Evolutionary conservation across 2,888 invertebrate species (phyloP).

Genomic region (Chymomyza procnemis): DNA sequence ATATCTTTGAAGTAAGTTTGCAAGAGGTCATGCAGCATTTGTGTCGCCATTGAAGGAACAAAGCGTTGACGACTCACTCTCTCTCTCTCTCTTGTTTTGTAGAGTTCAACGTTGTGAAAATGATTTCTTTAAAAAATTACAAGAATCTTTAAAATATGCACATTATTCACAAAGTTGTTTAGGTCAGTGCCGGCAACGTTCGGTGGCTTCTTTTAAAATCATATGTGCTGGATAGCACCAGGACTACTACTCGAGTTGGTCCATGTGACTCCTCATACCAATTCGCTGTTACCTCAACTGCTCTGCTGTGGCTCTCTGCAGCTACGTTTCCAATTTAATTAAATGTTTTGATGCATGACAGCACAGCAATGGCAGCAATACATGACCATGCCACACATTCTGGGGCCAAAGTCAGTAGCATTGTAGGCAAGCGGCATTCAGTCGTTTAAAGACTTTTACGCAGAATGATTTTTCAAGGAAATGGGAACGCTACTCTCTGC

Average conservation of each 20-base stretch:
- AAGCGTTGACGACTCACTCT: not conserved
- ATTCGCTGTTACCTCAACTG: conserved; percentile 8
- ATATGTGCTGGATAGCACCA: conserved; percentile 19
- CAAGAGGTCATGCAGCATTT: conserved; percentile 9
- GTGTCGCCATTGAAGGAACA: not conserved
- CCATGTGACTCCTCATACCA: not conserved
- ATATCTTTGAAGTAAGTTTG: conserved; percentile 37
- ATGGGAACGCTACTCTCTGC: not conserved
- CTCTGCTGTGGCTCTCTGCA: conserved; percentile 39
- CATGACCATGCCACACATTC: not conserved
- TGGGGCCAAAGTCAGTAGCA: not conserved
- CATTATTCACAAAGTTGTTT: conserved; percentile 57
- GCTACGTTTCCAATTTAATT: conserved; percentile 55
- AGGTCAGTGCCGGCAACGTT: not conserved
- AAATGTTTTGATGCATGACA: conserved; percentile 73
- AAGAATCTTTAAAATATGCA: conserved; percentile 49
- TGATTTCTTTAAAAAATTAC: conserved; percentile 16
- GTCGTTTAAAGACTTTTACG: not conserved
- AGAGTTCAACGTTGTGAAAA: conserved; percentile 21
- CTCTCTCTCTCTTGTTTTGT: too few relatives aligned
- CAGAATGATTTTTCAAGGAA: not conserved
- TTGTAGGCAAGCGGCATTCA: not conserved
- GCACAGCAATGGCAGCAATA: conserved; percentile 23
- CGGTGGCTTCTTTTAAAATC: conserved; percentile 60
- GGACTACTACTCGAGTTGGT: not conserved